Conservation (phyloP, 64 coral and sea anemone genomes). For the Platygyra sinensis region DNA sequence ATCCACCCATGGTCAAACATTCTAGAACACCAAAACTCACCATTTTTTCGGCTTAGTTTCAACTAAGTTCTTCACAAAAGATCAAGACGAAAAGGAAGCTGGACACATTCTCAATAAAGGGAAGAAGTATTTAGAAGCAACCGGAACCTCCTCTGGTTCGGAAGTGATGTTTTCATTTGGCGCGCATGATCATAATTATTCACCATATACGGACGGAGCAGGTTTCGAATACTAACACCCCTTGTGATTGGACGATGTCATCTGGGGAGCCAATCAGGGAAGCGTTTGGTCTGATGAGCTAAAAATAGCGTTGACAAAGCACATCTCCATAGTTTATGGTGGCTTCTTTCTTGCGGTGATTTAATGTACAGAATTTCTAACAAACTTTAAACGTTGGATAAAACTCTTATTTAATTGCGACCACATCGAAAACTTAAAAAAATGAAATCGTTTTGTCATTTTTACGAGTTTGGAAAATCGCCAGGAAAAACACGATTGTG, state of each 20-base stretch:
- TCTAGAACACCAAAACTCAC: background rate
- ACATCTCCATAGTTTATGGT: background rate
- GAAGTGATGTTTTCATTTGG: conserved; percentile 49
- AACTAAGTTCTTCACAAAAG: background rate
- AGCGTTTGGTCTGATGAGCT: background rate
- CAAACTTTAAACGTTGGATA: background rate
- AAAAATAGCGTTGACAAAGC: conserved; percentile 33
- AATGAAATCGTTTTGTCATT: background rate
- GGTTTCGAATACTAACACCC: conserved; percentile 1
- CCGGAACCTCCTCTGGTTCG: conserved; percentile 12
- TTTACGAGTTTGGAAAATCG: background rate
- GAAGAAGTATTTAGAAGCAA: background rate
- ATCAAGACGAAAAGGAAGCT: background rate
- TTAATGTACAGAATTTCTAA: conserved; percentile 4
- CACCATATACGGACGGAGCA: background rate
- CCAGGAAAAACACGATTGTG: background rate
- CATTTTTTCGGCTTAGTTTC: conserved; percentile 18
- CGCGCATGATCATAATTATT: conserved; percentile 22
- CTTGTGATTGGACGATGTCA: background rate
- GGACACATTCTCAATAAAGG: background rate
- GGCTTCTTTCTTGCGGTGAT: conserved; percentile 12
- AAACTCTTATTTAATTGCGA: background rate
- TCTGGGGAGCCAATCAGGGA: conserved; percentile 21
- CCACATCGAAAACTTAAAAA: background rate
- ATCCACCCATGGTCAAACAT: background rate